Evolutionary conservation across 1,140 invertebrate genomes (phyloP).

Genomic region (Zaprionus taronus): DNA sequence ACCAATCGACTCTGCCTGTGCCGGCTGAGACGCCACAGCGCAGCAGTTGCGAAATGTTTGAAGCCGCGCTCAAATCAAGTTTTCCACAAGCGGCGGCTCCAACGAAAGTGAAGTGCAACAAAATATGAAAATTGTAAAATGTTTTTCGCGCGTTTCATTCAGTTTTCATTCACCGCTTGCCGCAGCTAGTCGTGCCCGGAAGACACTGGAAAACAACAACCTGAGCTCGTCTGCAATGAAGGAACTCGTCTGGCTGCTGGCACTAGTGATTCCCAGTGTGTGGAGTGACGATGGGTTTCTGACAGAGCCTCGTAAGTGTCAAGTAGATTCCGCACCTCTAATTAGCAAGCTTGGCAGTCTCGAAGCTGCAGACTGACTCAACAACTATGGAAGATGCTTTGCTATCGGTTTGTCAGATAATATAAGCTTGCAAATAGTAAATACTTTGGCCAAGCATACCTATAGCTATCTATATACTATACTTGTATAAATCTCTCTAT

Average conservation of each 20-base stretch:
- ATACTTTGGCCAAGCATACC: neutral
- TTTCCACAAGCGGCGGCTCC: conserved; percentile 44
- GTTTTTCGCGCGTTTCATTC: conserved; percentile 43
- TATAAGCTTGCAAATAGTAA: neutral
- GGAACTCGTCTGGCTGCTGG: conserved; percentile 32
- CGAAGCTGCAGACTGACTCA: neutral
- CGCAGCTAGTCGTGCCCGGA: conserved; percentile 39
- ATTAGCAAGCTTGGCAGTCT: neutral
- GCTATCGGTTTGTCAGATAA: neutral
- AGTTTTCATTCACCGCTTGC: conserved; percentile 67
- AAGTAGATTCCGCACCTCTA: conserved; percentile 11
- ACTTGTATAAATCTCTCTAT: neutral
- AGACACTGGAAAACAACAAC: conserved; percentile 12
- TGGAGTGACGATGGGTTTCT: conserved; percentile 64
- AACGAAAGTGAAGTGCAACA: conserved; percentile 55
- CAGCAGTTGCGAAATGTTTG: conserved; percentile 58
- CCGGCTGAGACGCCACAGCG: neutral
- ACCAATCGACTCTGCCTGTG: conserved; percentile 1
- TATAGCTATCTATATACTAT: neutral
- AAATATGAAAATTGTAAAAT: conserved; percentile 61
- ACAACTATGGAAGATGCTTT: neutral
- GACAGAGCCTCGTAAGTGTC: conserved; percentile 79
- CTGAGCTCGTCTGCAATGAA: conserved; percentile 21
- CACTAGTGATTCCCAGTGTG: conserved; percentile 28
- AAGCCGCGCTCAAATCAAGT: conserved; percentile 71